Evolutionary conservation across 2,113 vertebrate genomes (phyloP), one percentile per base, ranked within the genome.

Genomic region (Lepisosteus oculatus): DNA sequence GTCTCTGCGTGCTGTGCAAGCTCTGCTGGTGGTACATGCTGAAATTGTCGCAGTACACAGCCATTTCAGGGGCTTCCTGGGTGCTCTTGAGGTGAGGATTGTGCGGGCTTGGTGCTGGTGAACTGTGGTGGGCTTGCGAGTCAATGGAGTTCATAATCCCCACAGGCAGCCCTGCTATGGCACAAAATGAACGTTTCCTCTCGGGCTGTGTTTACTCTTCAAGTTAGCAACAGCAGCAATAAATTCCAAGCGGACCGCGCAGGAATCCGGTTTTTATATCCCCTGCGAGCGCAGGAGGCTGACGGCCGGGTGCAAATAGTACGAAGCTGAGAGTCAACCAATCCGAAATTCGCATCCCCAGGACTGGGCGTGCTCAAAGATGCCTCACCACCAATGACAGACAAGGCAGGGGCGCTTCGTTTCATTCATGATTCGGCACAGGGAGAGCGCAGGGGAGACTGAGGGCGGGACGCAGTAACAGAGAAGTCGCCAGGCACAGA

Each of bases 31-130:
- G 93, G 79, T 95, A 97, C 79, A 93, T 88, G 84, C 91, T 89
- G 83, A 95, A 92, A 85, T 92, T 93, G 77, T 98, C 95, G 84
- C 95, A 96, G 77, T 96, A 97, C 1, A 93, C 93, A 0, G 95
- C 90, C 96, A 96, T 95, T 77, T 95, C 94, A 73, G 91, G 66
- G 73, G 87, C 83, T 79, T 94, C 88, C 78, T 89, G 93, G 8
- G 88, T 86, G 77, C 87, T 89, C 83, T 93, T 93, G 55, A 88
- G 77, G 67, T 85, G 76, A 43, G 80, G 77, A 75, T 89, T 86
- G 78, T 87, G 83, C 80, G 91, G 82, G 85, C 78, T 87, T 74
- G 81, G 84, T 78, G 85, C 80, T 43, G 85, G 86, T 79, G 87
- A 85, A 84, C 87, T 83, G 78, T 90, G 87, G 69, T 87, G 88